Conservation (phyloP, 64 coral and sea anemone species). For the Anthopleura sola region DNA sequence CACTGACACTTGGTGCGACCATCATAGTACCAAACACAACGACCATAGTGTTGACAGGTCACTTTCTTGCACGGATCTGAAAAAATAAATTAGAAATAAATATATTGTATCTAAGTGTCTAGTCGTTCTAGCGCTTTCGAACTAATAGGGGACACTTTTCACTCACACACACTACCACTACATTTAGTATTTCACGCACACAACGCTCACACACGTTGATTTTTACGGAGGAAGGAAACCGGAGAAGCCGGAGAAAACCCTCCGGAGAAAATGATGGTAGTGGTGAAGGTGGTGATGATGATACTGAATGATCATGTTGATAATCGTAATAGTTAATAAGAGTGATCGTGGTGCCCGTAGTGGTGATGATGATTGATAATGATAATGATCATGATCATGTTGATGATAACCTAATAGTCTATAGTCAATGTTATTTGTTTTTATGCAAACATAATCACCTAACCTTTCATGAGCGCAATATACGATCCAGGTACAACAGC, state of each 20-base stretch:
- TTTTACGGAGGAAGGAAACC: too few species aligned
- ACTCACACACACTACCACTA: too few species aligned
- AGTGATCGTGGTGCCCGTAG: not conserved
- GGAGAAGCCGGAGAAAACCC: too few species aligned
- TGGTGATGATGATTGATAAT: too few species aligned
- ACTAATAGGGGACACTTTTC: too few species aligned
- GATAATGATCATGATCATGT: not conserved
- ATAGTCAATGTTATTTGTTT: not conserved
- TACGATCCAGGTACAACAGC: slow-evolving; percentile 66
- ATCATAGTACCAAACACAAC: slow-evolving; percentile 76
- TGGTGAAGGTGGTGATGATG: not conserved
- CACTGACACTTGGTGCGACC: slow-evolving; percentile 69
- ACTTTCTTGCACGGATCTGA: slow-evolving; percentile 80
- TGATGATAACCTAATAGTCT: not conserved
- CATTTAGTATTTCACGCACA: too few species aligned
- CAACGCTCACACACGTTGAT: too few species aligned
- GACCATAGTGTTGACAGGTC: slow-evolving; percentile 58
- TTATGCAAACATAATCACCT: too few species aligned
- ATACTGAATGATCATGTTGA: not conserved
- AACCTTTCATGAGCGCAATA: slow-evolving; percentile 78
- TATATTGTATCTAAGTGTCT: too few species aligned
- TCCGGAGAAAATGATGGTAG: not conserved
- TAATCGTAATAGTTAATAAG: not conserved
- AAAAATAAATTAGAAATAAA: too few species aligned
- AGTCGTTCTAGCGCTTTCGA: too few species aligned